phyloP scores from a whole-genome alignment of 2,113 vertebrate species.

The Thalassarche chlororhynchos region DNA sequence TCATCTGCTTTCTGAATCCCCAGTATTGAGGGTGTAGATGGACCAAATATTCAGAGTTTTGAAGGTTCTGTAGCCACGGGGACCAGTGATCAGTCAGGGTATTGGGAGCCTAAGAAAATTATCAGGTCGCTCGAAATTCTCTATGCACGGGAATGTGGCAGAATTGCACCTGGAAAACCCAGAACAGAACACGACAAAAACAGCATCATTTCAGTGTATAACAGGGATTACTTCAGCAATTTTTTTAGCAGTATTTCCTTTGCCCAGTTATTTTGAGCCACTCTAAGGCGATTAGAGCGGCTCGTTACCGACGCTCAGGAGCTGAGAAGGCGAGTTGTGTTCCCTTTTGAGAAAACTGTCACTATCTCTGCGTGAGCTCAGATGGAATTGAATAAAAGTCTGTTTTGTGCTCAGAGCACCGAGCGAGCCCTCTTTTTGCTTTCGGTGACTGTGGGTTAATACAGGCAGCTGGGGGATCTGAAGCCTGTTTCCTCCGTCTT shows the following conservation, averaged over 20 bases:
- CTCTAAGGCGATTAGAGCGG: conserved; percentile 57
- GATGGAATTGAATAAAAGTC: conserved; percentile 54
- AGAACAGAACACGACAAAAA: not conserved
- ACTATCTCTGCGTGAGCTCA: conserved; percentile 50
- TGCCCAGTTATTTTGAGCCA: conserved; percentile 45
- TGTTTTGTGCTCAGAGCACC: conserved; percentile 4
- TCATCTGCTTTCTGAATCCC: not conserved
- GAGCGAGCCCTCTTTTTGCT: not conserved
- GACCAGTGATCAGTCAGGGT: not conserved
- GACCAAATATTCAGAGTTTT: not conserved
- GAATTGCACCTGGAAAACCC: not conserved
- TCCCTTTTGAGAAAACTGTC: conserved; percentile 54
- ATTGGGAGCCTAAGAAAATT: not conserved
- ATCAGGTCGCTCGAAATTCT: not conserved
- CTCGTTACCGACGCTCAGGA: conserved; percentile 16
- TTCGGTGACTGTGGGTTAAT: conserved; percentile 18
- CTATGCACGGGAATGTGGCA: not conserved
- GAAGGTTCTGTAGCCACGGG: not conserved
- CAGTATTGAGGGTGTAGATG: not conserved
- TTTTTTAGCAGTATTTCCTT: not conserved
- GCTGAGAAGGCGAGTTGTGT: conserved; percentile 46
- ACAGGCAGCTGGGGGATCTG: not conserved
- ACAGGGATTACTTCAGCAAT: not conserved
- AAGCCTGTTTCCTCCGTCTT: not conserved
- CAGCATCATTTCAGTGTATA: not conserved